These are phyloP conservation scores for Pogonognathellus flavescens DNA, from an alignment of 1,140 invertebrate species.

Conservation along the genomic window DNA sequence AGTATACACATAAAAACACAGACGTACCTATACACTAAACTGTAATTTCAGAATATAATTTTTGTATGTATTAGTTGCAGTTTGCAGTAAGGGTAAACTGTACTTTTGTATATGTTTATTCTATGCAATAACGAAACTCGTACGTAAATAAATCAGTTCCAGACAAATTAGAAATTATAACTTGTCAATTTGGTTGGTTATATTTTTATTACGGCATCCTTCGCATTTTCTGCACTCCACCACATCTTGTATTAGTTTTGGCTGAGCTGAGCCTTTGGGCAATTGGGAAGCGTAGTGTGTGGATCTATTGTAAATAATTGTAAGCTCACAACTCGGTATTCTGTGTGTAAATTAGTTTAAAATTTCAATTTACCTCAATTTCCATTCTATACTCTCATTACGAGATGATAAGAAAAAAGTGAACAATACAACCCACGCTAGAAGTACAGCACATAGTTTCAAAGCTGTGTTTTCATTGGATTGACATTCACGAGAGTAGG, in stretches of 20 bases:
- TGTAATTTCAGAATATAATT: too few species aligned
- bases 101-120: too few species aligned
- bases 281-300: too few species aligned
- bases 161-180: constrained; percentile 18
- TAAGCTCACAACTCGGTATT: constrained; percentile 5
- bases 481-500: constrained; percentile 24
- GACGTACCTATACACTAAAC: too few species aligned
- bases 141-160: constrained; percentile 30
- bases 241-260: too few species aligned
- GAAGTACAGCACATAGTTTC: neutral
- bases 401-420: constrained; percentile 33
- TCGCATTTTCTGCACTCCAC: too few species aligned
- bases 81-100: too few species aligned
- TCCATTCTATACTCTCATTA: constrained; percentile 30
- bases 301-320: neutral
- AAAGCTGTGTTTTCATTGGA: neutral
- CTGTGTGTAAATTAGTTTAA: constrained; percentile 21
- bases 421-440: neutral
- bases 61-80: too few species aligned
- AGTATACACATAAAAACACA: too few species aligned
- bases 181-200: constrained; percentile 17
- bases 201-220: too few species aligned
- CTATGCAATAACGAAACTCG: too few species aligned
- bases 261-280: too few species aligned
- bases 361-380: constrained; percentile 32